Base-by-base conservation (phyloP, 2,797 vertebrate species). In the Mormyrops attenuatus region DNA sequence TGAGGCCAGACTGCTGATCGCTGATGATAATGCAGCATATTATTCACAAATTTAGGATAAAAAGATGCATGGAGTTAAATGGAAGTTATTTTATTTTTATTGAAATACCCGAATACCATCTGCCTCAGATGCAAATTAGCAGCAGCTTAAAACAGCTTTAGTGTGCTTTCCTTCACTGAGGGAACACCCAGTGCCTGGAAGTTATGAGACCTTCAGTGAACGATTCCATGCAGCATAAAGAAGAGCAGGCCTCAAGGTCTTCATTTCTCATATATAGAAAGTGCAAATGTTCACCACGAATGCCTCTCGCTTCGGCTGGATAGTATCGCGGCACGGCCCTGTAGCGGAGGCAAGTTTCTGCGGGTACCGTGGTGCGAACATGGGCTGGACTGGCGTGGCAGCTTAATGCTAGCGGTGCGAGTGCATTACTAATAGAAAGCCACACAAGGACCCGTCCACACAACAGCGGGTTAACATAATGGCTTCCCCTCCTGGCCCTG, bases 211-310 rank as follows among this genome's bases (percentile, higher is more conserved):
- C 50, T 53, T 41, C 69, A 41, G 15, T 77, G 69, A 77, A 41
- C 3, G 22, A 53, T 63, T 11, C 26, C 4, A 2, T 34, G 47
- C 49, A 1, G 47, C 84, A 26, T 30, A 50, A 53, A 52, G 47
- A 15, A 8, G 84, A 53, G 11, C 11, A 22, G 84, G 22, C 15
- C 15, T 20, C 77, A 22, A 11, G 93, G 94, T 95, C 94, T 96
- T 96, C 95, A 95, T 95, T 94, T 95, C 94, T 93, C 95, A 96
- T 96, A 95, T 95, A 96, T 95, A 95, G 95, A 96, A 96, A 95
- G 94, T 94, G 94, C 94, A 95, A 96, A 94, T 92, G 92, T 94
- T 94, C 94, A 94, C 94, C 94, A 91, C 63, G 91, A 90, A 47
- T 53, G 87, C 89, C 96, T 95, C 96, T 96, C 95, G 94, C 91